Evolutionary conservation across 2,113 vertebrate species (phyloP), one percentile per base, ranked within the genome.

Genomic region (Psophia crepitans): DNA sequence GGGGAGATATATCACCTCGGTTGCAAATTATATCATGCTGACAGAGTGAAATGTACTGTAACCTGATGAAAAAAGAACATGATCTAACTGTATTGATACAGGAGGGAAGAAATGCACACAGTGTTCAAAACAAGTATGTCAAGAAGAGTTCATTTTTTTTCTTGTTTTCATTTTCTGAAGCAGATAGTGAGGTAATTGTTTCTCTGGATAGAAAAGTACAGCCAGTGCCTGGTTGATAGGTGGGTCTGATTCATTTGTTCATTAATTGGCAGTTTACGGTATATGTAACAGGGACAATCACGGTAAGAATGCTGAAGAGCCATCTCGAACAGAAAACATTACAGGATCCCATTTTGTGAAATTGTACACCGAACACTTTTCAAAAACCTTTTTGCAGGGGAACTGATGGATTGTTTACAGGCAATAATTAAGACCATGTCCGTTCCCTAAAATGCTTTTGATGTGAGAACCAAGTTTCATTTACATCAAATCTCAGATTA

Each of bases 31-130:
- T 92, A 35, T 91, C 91, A 87, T 43, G 54, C 82, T 87, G 93
- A 96, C 96, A 93, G 89, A 95, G 78, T 89, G 57, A 77, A 95
- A 90, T 75, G 86, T 87, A 71, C 84, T 82, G 89, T 76, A 92
- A 95, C 88, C 74, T 51, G 81, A 79, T 93, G 74, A 85, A 78
- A 85, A 91, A 87, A 95, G 51, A 89, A 54, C 79, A 64, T 79
- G 83, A 91, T 69, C 94, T 92, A 69, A 82, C 63, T 44, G 44
- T 53, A 73, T 57, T 71, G 89, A 82, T 87, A 81, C 71, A 37
- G 58, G 71, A 58, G 37, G 57, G 21, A 33, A 89, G 76, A 82
- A 76, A 84, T n/a, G 78, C 75, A 79, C 44, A 24, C 66, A 3
- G 1, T 39, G 51, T 83, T 86, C 88, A 84, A 81, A 96, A 87